Percentiles rank a stretch among this genome's conserved stretches.
Conservation (phyloP, 2,113 vertebrate genomes). For the Hippocampus abdominalis region DNA sequence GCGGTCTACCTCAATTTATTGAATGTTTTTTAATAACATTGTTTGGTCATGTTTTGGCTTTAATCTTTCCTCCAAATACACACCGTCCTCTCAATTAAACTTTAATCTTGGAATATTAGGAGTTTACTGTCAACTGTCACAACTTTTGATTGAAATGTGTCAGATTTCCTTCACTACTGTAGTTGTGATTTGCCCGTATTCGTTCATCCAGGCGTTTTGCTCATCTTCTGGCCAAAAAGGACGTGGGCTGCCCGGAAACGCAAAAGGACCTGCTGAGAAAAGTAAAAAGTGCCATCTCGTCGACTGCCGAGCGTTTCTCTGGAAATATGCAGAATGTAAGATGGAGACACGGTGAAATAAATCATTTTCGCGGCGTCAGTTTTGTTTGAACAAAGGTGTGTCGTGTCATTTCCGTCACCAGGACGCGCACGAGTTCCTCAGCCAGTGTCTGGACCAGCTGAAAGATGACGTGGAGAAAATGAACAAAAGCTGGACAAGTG, state of each 20-base stretch:
- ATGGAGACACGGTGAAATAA: not conserved
- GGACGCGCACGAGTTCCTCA: constrained; percentile 98
- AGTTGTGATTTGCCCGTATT: not conserved
- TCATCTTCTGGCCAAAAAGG: constrained; percentile 93
- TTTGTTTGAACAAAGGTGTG: too few relatives aligned
- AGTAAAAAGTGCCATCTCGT: constrained; percentile 96
- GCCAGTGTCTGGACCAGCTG: constrained; percentile 96
- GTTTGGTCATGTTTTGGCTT: too few relatives aligned
- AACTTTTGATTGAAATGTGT: not conserved
- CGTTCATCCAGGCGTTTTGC: constrained; percentile 83
- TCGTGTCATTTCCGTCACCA: constrained; percentile 36
- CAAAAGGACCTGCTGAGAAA: constrained; percentile 95
- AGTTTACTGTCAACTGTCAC: too few relatives aligned
- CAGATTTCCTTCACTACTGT: not conserved
- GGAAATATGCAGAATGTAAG: constrained; percentile 98
- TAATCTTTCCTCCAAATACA: too few relatives aligned
- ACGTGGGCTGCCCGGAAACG: constrained; percentile 87
- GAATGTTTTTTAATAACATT: too few relatives aligned
- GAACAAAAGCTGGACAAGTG: constrained; percentile 89
- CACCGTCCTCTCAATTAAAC: too few relatives aligned
- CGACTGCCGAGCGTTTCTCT: constrained; percentile 96
- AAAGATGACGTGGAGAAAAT: constrained; percentile 97
- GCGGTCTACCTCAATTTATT: too few relatives aligned
- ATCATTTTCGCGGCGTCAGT: too few relatives aligned
- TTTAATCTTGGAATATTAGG: too few relatives aligned